phyloP scores from a whole-genome alignment of 1,140 invertebrate genomes.

The Micrasema longulum region DNA sequence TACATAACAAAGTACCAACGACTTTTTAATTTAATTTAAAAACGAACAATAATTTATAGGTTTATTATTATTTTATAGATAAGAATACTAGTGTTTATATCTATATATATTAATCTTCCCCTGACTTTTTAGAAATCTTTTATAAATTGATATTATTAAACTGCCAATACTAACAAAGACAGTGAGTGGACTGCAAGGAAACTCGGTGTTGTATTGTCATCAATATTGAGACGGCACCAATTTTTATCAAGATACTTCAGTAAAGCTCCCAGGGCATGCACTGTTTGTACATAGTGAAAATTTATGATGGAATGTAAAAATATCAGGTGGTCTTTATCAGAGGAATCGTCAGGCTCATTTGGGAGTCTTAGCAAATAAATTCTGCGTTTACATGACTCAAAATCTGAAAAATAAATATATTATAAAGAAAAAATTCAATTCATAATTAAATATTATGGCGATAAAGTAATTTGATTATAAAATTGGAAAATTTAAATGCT shows the following conservation, averaged over 20 bases:
- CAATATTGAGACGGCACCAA: conserved; percentile 72
- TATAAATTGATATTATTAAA: no score
- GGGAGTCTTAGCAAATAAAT: conserved; percentile 73
- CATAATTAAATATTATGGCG: background rate
- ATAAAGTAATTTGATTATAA: background rate
- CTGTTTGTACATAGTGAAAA: conserved; percentile 73
- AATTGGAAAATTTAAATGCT: background rate
- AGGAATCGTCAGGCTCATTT: conserved; percentile 69
- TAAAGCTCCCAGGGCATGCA: conserved; percentile 80
- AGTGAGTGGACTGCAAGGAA: conserved; percentile 74
- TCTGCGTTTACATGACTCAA: conserved; percentile 72
- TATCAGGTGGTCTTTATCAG: conserved; percentile 70
- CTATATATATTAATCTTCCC: no score
- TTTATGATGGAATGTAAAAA: conserved; percentile 78
- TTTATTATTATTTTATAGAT: no score
- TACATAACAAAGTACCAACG: no score
- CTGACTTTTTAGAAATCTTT: no score
- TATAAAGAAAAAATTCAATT: background rate
- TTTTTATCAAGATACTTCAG: conserved; percentile 80
- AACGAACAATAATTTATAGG: no score
- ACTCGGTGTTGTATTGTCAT: conserved; percentile 66
- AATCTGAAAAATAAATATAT: conserved; percentile 62
- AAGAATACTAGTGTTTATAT: no score
- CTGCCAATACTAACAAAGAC: conserved; percentile 75
- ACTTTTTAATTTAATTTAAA: no score